Conservation (phyloP, 2,888 invertebrate species). For the Lathronympha strigana region DNA sequence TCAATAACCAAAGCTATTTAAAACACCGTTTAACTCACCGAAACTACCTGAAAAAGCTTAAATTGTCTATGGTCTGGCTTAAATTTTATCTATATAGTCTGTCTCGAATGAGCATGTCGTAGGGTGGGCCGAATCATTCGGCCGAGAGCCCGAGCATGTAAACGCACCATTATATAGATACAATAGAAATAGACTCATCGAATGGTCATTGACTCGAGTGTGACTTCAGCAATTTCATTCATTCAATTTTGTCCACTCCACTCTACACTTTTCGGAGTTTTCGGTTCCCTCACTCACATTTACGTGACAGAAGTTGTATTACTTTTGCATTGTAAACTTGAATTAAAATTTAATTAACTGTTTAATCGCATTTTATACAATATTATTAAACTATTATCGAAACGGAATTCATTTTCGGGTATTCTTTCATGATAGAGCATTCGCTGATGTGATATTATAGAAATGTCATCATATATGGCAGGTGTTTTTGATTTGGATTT, state of each 20-base stretch:
- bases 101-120: no score
- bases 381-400: slow-evolving; percentile 20
- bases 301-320: slow-evolving; percentile 40
- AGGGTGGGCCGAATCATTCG: no score
- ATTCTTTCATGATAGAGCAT: slow-evolving; percentile 54
- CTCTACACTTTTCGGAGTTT: no score
- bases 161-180: background rate
- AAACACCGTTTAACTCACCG: no score
- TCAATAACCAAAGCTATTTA: no score
- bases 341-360: slow-evolving; percentile 35
- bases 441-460: slow-evolving; percentile 81
- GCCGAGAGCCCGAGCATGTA: no score
- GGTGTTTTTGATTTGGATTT: slow-evolving; percentile 97
- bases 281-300: slow-evolving; percentile 37
- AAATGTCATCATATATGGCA: slow-evolving; percentile 88
- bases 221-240: slow-evolving; percentile 33
- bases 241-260: slow-evolving; percentile 30
- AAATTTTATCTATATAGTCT: no score
- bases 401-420: slow-evolving; percentile 18
- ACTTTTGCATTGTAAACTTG: slow-evolving; percentile 38
- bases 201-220: slow-evolving; percentile 37
- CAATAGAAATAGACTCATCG: slow-evolving; percentile 11
- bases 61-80: no score
- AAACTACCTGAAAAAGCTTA: no score
- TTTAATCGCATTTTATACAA: slow-evolving; percentile 17